phyloP scores from a whole-genome alignment of 2,888 invertebrate species.

The Zygaena filipendulae region DNA sequence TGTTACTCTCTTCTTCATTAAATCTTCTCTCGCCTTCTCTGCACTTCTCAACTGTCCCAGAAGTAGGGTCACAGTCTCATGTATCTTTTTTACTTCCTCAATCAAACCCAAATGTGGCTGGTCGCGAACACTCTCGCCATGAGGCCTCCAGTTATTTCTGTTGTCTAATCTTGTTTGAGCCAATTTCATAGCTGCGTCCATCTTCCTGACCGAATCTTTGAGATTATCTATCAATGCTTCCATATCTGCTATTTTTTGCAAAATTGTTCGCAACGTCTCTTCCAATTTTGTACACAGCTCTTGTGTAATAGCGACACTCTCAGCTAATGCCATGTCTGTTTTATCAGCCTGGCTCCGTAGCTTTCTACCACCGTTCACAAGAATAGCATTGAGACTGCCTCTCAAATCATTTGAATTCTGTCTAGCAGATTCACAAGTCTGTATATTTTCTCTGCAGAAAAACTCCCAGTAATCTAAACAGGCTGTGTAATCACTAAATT shows the following conservation, averaged over 20 bases:
- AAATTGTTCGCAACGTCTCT: conserved; percentile 74
- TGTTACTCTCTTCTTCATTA: conserved; percentile 67
- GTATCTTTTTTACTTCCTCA: conserved; percentile 78
- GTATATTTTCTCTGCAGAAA: conserved; percentile 81
- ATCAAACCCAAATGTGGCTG: conserved; percentile 81
- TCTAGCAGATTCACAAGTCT: conserved; percentile 78
- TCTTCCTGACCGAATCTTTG: conserved; percentile 74
- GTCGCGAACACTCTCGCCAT: conserved; percentile 88
- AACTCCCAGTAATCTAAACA: conserved; percentile 84
- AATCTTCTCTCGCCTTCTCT: conserved; percentile 58
- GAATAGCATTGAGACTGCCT: conserved; percentile 76
- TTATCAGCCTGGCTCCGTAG: conserved; percentile 84
- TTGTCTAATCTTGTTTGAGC: conserved; percentile 89
- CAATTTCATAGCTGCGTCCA: conserved; percentile 87
- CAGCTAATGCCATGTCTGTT: conserved; percentile 81
- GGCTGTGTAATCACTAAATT: conserved; percentile 78
- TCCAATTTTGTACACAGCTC: conserved; percentile 78
- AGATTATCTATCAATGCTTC: conserved; percentile 80
- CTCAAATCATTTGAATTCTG: conserved; percentile 80
- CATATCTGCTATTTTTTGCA: conserved; percentile 79
- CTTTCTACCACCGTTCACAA: conserved; percentile 81
- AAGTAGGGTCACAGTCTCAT: conserved; percentile 75
- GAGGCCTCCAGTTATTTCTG: conserved; percentile 76
- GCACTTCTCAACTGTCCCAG: conserved; percentile 73
- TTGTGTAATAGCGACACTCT: conserved; percentile 81